Percentiles rank a stretch among this genome's conserved stretches.
Conservation (phyloP, 2,797 vertebrate species). For the Falco concolor region DNA sequence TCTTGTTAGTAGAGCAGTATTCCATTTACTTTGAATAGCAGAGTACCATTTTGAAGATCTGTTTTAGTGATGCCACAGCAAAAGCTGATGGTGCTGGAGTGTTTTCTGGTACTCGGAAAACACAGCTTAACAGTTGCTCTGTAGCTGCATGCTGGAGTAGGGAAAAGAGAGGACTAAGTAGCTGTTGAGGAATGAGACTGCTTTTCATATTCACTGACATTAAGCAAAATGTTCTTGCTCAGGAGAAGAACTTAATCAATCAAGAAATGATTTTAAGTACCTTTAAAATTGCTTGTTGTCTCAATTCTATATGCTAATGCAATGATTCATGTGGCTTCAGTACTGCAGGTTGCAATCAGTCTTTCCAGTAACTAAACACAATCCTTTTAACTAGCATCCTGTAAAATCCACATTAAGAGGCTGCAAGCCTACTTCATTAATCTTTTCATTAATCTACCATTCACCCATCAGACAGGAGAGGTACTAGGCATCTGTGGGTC, state of each 20-base stretch:
- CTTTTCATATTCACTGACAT: slow-evolving; percentile 36
- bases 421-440: slow-evolving; percentile 40
- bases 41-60: background rate
- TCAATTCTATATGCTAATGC: slow-evolving; percentile 55
- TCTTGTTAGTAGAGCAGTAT: background rate
- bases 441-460: slow-evolving; percentile 39
- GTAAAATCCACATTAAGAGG: slow-evolving; percentile 46
- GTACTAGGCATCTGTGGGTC: background rate
- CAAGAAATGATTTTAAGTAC: slow-evolving; percentile 61
- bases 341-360: slow-evolving; percentile 53
- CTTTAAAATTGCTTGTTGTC: slow-evolving; percentile 41
- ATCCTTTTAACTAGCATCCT: slow-evolving; percentile 44
- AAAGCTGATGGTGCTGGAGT: background rate
- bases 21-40: background rate
- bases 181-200: background rate
- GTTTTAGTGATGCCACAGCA: background rate
- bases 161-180: background rate
- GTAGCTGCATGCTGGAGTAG: background rate
- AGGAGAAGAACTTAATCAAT: slow-evolving; percentile 59
- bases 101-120: background rate
- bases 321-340: slow-evolving; percentile 33
- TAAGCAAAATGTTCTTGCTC: slow-evolving; percentile 29
- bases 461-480: slow-evolving; percentile 5
- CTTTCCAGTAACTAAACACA: slow-evolving; percentile 49
- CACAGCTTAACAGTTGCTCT: fast-evolving